Evolutionary conservation across 2,797 vertebrate genomes (phyloP).

Genomic region (Platalea minor): DNA sequence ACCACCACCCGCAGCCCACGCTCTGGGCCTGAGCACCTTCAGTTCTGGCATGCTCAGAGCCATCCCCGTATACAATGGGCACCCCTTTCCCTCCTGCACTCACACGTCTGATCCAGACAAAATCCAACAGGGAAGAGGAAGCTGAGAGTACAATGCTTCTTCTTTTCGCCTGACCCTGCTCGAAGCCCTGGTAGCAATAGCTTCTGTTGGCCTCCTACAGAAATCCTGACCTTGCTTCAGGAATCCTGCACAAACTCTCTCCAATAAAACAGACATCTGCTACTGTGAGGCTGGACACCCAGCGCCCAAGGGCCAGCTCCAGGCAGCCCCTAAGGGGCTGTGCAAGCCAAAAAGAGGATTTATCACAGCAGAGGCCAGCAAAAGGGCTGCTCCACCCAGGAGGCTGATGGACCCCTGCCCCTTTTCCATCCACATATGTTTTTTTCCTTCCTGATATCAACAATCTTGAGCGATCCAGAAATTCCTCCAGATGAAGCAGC

Average conservation of each 20-base stretch:
- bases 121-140: neutral
- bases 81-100: neutral
- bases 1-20: fast-evolving
- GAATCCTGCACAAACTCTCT: neutral
- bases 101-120: neutral
- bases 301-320: neutral
- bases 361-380: neutral
- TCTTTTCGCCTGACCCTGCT: neutral
- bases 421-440: neutral
- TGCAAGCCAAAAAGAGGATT: neutral
- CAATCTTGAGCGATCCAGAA: neutral
- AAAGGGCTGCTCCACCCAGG: neutral
- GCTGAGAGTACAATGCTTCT: neutral
- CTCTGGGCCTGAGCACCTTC: neutral
- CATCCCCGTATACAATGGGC: fast-evolving
- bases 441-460: neutral
- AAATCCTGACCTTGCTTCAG: neutral
- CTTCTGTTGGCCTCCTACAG: neutral
- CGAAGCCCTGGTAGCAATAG: neutral
- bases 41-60: neutral
- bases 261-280: neutral
- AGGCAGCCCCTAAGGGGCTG: neutral
- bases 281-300: neutral
- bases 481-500: conserved; percentile 1
- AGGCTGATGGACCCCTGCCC: neutral